Evolutionary conservation across 2,797 vertebrate genomes (phyloP), one percentile per base, ranked within the genome.

Genomic region (Ciconia nigra): DNA sequence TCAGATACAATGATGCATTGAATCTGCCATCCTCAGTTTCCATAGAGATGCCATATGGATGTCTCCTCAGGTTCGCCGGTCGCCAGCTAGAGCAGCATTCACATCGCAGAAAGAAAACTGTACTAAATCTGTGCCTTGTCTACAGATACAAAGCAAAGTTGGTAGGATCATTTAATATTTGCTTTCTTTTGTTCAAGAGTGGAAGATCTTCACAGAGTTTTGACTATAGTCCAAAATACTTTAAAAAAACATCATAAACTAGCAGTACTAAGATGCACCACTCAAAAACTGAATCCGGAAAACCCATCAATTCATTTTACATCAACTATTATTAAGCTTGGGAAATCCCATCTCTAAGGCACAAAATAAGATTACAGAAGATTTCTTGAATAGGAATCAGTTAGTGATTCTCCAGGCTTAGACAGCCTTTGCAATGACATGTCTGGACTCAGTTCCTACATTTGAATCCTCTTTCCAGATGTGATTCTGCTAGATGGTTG

Each of bases 41-140:
- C 96, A 96, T 79, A 93, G 93, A 95, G 93, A 91, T 95, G 91
- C 91, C 94, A 73, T 73, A 84, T 5, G 58, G 91, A 78, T 81
- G 44, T 62, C 76, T 96, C 89, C 76, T 95, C 58, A 52, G 77
- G 91, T 91, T 93, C 6, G 3, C 21, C 0, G 1, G 89, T 89
- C 79, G 42, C 65, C 89, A 88, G 58, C 61, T 82, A 94, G 51
- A 83, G 85, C 3, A 0, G 15, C 72, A 79, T 39, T 83, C 54
- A 26, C 37, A 47, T 5, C 2, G 2, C 79, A 91, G 62, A 86
- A 83, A 78, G 65, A 61, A 79, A 93, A 84, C 24, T 18, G 13
- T 19, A 62, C 31, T 59, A 69, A 95, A 82, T 59, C 44, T 26
- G 10, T 86, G 37, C 44, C 44, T 77, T 46, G 15, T 46, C 70